Evolutionary conservation across 2,797 vertebrate genomes (phyloP).

Genomic region (Helicolenus hilgendorfi): DNA sequence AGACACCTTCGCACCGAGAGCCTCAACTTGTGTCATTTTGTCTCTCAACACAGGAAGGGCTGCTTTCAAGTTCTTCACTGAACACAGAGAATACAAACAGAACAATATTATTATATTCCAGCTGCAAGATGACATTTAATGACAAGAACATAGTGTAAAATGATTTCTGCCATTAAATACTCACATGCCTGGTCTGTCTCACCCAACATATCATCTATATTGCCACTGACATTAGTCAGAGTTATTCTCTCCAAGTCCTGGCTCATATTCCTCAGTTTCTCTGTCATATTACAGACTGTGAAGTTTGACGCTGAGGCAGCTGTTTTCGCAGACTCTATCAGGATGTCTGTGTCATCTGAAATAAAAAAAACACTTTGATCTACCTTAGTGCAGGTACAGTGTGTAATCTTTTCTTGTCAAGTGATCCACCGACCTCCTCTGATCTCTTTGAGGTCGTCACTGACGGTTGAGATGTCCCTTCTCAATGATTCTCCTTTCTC

Average conservation of each 20-base stretch:
- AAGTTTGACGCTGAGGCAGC: slow-evolving; percentile 78
- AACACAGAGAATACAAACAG: not conserved
- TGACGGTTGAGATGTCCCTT: slow-evolving; percentile 68
- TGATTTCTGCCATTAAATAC: slow-evolving; percentile 8
- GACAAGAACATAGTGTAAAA: not conserved
- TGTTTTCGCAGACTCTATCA: slow-evolving; percentile 85
- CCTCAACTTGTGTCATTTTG: slow-evolving; percentile 82
- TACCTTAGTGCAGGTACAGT: not conserved
- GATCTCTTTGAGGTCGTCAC: slow-evolving; percentile 83
- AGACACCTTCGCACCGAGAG: slow-evolving; percentile 83
- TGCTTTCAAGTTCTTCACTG: slow-evolving; percentile 67
- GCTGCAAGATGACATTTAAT: not conserved
- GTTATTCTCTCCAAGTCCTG: slow-evolving; percentile 86
- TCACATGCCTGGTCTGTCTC: slow-evolving; percentile 90
- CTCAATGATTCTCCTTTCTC: slow-evolving; percentile 82
- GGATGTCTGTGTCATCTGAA: slow-evolving; percentile 83
- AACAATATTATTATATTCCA: not conserved
- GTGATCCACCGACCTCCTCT: slow-evolving; percentile 85
- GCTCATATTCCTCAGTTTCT: slow-evolving; percentile 88
- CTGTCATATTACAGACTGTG: slow-evolving; percentile 76
- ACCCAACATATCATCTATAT: slow-evolving; percentile 81
- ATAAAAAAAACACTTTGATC: not conserved
- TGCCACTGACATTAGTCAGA: slow-evolving; percentile 28
- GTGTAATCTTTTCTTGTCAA: not conserved
- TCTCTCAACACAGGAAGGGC: slow-evolving; percentile 87